Evolutionary conservation across 1,140 invertebrate genomes (phyloP).

Genomic region (Bathynomus jamesi): DNA sequence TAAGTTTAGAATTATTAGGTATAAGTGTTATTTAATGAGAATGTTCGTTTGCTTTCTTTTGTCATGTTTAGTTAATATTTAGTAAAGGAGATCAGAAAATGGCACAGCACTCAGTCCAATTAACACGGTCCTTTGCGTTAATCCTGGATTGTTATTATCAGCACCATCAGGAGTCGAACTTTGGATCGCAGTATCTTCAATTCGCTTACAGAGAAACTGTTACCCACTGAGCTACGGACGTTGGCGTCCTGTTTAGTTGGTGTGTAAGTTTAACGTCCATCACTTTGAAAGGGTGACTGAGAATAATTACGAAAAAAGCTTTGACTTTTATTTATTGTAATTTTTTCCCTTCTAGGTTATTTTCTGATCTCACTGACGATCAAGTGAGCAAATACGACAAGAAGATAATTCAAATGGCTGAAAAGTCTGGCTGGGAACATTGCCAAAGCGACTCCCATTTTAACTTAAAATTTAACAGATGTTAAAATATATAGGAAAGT

Average conservation of each 20-base stretch:
- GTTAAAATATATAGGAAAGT: not conserved
- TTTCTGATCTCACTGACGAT: conserved; percentile 21
- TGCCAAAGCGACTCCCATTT: not conserved
- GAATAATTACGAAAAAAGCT: not conserved
- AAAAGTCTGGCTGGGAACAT: conserved; percentile 8
- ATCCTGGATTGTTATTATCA: no score
- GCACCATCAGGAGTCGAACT: no score
- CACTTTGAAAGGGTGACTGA: not conserved
- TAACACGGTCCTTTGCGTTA: no score
- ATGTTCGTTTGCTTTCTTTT: no score
- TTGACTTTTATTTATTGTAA: not conserved
- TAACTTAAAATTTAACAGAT: conserved; percentile 16
- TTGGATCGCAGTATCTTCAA: no score
- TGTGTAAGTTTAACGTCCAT: not conserved
- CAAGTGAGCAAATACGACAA: conserved; percentile 21
- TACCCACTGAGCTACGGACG: not conserved
- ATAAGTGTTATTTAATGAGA: no score
- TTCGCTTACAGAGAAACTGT: not conserved
- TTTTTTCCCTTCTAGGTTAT: conserved; percentile 16
- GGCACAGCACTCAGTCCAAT: no score
- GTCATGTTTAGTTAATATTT: not conserved
- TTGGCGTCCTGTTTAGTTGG: not conserved
- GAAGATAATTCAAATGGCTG: conserved; percentile 1
- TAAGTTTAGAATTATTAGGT: no score
- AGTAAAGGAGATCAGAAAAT: not conserved